phyloP scores from a whole-genome alignment of 2,113 vertebrate species.

The Prionailurus viverrinus region DNA sequence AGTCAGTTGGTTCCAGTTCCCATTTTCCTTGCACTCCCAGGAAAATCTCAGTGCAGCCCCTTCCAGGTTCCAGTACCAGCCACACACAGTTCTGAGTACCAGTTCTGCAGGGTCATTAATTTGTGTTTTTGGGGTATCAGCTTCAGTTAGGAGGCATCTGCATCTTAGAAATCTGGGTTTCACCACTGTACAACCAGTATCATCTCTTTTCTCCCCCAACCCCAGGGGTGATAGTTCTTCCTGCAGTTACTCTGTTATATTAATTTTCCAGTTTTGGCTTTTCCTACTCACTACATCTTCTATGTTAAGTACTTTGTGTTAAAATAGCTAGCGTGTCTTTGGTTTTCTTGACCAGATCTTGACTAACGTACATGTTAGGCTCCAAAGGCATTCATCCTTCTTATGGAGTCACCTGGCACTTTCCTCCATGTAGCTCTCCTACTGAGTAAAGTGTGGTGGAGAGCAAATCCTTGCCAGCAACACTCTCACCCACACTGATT shows the following conservation, averaged over 20 bases:
- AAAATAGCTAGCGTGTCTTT: not conserved
- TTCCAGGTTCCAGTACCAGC: not conserved
- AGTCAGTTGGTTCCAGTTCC: not conserved
- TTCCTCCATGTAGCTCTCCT: not conserved
- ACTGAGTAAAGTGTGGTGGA: not conserved
- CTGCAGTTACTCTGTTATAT: not conserved
- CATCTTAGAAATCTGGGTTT: not conserved
- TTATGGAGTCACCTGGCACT: not conserved
- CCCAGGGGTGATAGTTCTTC: not conserved
- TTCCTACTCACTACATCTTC: not conserved
- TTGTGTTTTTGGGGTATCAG: not conserved
- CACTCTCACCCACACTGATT: constrained; percentile 12
- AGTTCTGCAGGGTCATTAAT: not conserved
- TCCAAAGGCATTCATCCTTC: not conserved
- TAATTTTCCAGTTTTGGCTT: not conserved
- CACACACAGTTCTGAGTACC: not conserved
- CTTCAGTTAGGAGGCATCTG: not conserved
- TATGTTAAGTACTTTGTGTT: constrained; percentile 13
- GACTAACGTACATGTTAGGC: not conserved
- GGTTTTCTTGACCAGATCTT: not conserved
- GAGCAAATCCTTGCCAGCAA: constrained; percentile 8
- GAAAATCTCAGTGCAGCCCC: not conserved
- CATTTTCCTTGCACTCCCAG: not conserved
- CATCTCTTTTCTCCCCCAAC: not conserved
- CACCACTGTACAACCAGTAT: not conserved